Evolutionary conservation across 1,140 invertebrate species (phyloP), one percentile per base, ranked within the genome.

Genomic region (Zaprionus davidi): DNA sequence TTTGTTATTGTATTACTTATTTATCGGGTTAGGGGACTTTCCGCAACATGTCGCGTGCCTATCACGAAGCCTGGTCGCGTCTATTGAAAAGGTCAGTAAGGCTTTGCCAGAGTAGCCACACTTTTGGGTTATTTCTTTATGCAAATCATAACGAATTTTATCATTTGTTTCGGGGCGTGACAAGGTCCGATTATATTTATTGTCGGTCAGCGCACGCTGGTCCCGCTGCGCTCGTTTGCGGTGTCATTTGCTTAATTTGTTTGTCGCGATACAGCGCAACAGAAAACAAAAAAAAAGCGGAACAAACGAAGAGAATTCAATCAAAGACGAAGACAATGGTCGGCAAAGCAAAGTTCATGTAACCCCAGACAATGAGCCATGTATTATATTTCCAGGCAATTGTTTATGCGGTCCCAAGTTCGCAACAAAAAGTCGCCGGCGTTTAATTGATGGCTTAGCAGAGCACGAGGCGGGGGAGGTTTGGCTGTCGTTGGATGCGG

Each of bases 11-110:
- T 15, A 28, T 26, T 6, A 6, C 22, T 58, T n/a, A 26, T 53
- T 34, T 67, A 20, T 68, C 24, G 12, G 58, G 20, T 36, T 22
- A 26, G 49, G 49, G 28, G 5, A 13, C 51, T 65, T 49, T 41
- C 24, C 26, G 71, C 55, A 86, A 87, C 83, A 83, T 87, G 83
- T 87, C 67, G 63, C 49, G 77, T 79, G 83, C 76, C 74, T 80
- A 87, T 80, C 72, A 87, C 80, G 82, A 79, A 78, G 73, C 67
- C 59, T 55, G 65, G 20, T 15, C 9, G 41, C 38, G 59, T 44
- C 57, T 15, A 63, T 59, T 63, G 22, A 58, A 77, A 77, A 77
- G 81, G 81, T 83, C 81, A 84, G 60, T 38, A n/a, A 62, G 51
- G 31, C 68, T 79, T 72, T 76, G 26, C 73, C 70, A 11, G 31